Evolutionary conservation across 2,113 vertebrate species (phyloP), one percentile per base, ranked within the genome.

Genomic region (Tachysurus fulvidraco): DNA sequence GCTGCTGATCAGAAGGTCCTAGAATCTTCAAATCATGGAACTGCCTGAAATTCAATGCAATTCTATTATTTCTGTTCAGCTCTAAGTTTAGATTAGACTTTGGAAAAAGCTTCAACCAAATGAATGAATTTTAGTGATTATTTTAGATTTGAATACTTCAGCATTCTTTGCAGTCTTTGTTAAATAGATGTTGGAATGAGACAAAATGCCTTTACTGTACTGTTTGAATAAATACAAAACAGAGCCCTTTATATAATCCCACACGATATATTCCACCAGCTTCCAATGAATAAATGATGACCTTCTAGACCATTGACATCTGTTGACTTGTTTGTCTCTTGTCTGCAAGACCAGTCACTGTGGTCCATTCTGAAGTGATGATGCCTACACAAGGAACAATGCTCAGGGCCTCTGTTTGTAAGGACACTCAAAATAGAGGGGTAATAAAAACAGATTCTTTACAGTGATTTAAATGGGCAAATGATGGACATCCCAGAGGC

Each of bases 181-280:
- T 80, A 17, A n/a, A 67, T n/a, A 65, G 8, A 65, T 85, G 73
- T 84, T 62, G 50, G 52, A 71, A 59, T 89, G 36, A 57, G 54
- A 67, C 21, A 82, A 50, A 81, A 19, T 65, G 59, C 80, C 55
- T 77, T 88, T 46, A 59, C 54, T 77, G 71, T 86, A 65, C 46
- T 74, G 86, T 69, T 54, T 69, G 84, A 30, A 64, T 79, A 67
- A 84, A 77, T 80, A 84, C 36, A 67, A 73, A 62, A 78, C 62
- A 44, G 55, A 50, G 84, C 76, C 69, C 85, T 89, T 83, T 88
- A 81, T 81, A n/a, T 69, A 81, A 84, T 86, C 79, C 85, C 87
- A 84, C 83, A 50, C 52, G 77, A 85, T 91, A 86, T 91, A 89
- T 85, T 88, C 89, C 88, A 91, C 87, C 89, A 92, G 89, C 89